Evolutionary conservation across 2,888 invertebrate genomes (phyloP).

Genomic region (Eristalis intricaria): DNA sequence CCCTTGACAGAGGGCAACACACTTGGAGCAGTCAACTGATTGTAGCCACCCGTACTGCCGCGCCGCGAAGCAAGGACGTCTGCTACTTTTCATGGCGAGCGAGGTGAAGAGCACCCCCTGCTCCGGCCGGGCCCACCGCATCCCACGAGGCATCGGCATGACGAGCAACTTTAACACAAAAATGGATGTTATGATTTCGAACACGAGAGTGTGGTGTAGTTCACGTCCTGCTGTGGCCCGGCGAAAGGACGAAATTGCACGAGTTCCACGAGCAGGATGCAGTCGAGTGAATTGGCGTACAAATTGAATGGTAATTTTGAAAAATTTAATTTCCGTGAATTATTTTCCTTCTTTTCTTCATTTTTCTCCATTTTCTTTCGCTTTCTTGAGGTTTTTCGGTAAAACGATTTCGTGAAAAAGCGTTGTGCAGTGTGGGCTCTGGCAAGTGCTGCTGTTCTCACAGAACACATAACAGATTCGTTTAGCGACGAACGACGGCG

Average conservation of each 20-base stretch:
- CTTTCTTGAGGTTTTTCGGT: not conserved
- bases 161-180: constrained; percentile 60
- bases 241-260: constrained; percentile 51
- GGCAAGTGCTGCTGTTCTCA: not conserved
- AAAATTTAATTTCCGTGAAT: constrained; percentile 62
- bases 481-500: not conserved
- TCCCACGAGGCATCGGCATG: constrained; percentile 22
- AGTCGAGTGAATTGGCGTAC: constrained; percentile 66
- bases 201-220: constrained; percentile 36
- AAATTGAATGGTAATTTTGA: constrained; percentile 68
- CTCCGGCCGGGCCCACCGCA: not conserved
- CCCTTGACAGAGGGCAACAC: constrained; percentile 32
- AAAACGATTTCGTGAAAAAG: not conserved
- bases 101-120: not conserved
- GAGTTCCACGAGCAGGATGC: constrained; percentile 61
- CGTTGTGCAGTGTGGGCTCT: not conserved
- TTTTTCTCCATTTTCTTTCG: not conserved
- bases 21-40: constrained; percentile 32
- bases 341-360: not conserved
- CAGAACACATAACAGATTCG: not conserved
- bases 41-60: constrained; percentile 21
- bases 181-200: constrained; percentile 62
- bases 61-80: constrained; percentile 35
- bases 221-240: constrained; percentile 59
- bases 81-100: constrained; percentile 9